These are phyloP conservation scores for Cnemophilus loriae DNA, from an alignment of 2,113 vertebrate genomes.

Conservation along the genomic window DNA sequence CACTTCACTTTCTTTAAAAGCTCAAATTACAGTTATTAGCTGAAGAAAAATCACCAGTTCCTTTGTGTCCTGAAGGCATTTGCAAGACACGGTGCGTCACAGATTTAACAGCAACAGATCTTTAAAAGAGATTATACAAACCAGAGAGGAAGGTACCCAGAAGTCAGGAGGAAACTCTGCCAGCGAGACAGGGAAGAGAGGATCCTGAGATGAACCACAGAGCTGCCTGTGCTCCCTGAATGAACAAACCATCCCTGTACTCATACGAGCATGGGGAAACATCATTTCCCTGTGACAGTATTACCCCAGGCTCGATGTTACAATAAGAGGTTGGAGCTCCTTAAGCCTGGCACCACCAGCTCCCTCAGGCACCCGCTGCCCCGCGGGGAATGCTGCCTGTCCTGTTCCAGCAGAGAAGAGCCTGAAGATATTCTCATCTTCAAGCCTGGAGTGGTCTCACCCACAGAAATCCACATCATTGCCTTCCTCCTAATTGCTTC, in stretches of 20 bases:
- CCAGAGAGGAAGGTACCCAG: neutral
- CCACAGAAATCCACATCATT: neutral
- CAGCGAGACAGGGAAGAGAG: fast-evolving
- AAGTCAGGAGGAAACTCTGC: neutral
- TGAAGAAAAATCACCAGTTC: neutral
- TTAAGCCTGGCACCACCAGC: neutral
- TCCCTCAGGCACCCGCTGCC: fast-evolving
- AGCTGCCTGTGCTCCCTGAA: neutral
- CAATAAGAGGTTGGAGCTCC: neutral
- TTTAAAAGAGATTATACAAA: neutral
- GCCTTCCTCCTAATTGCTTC: neutral
- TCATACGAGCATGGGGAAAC: neutral
- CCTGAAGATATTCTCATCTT: neutral
- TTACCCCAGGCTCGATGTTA: fast-evolving
- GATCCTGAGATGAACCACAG: neutral
- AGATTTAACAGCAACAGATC: neutral
- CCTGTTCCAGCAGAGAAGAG: neutral
- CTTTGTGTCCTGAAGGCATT: neutral
- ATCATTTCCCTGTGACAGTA: neutral
- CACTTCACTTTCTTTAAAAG: neutral
- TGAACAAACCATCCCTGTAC: neutral
- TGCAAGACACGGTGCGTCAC: neutral
- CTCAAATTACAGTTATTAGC: neutral
- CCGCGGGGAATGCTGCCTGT: fast-evolving
- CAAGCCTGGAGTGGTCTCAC: neutral